Conservation (phyloP, 2,888 invertebrate genomes). For the Phymatocera aterrima region DNA sequence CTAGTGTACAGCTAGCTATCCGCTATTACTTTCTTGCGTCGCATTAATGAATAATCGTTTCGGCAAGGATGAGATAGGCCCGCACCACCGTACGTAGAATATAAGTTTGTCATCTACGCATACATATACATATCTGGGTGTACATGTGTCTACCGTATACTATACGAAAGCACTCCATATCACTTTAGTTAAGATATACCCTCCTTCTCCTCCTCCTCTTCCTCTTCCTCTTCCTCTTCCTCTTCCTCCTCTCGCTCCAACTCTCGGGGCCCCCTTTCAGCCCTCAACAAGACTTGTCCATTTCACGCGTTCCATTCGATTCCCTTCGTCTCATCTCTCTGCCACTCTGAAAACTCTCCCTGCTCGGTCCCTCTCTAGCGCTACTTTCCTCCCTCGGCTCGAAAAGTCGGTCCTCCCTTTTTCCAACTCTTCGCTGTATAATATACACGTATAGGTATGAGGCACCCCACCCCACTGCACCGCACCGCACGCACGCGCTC, state of each 20-base stretch:
- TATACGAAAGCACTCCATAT: slow-evolving; percentile 75
- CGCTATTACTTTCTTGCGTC: not conserved
- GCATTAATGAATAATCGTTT: not conserved
- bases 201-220: too few species aligned
- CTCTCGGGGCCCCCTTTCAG: slow-evolving; percentile 66
- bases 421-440: not conserved
- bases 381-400: slow-evolving; percentile 43
- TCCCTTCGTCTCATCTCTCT: slow-evolving; percentile 43
- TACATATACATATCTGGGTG: slow-evolving; percentile 3
- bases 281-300: slow-evolving; percentile 75
- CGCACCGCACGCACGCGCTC: not conserved
- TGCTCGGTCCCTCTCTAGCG: slow-evolving; percentile 56
- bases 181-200: slow-evolving; percentile 75
- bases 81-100: too few species aligned
- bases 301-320: slow-evolving; percentile 66
- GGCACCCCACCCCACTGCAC: too few species aligned
- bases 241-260: slow-evolving; percentile 70
- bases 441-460: too few species aligned
- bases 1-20: not conserved
- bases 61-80: not conserved
- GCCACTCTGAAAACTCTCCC: slow-evolving; percentile 39
- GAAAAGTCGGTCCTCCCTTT: too few species aligned
- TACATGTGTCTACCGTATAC: slow-evolving; percentile 63
- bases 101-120: not conserved
- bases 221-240: too few species aligned